Conservation (phyloP, 2,888 invertebrate genomes). For the Andrena flavipes region DNA sequence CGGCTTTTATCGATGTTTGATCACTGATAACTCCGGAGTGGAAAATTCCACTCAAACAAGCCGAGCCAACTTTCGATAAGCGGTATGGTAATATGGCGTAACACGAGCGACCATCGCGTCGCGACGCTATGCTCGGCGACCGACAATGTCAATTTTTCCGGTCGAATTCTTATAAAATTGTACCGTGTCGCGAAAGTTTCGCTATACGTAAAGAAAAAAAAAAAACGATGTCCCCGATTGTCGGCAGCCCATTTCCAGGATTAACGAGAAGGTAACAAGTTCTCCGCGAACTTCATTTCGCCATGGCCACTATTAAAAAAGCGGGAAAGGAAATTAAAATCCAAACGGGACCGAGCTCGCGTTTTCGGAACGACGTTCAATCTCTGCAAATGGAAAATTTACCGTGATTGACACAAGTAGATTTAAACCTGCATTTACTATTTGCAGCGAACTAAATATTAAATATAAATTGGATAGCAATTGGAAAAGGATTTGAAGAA, state of each 20-base stretch:
- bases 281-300: not conserved
- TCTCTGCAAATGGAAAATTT: constrained; percentile 22
- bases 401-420: not conserved
- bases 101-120: constrained; percentile 31
- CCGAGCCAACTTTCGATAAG: constrained; percentile 49
- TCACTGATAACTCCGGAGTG: constrained; percentile 72
- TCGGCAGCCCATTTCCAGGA: constrained; percentile 1
- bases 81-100: constrained; percentile 42
- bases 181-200: constrained; percentile 2
- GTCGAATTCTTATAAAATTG: constrained; percentile 34
- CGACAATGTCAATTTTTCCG: constrained; percentile 2
- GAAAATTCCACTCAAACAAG: constrained; percentile 68
- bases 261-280: constrained; percentile 8
- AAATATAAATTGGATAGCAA: not conserved
- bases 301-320: constrained; percentile 19
- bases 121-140: not conserved
- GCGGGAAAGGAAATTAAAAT: constrained; percentile 22
- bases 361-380: constrained; percentile 21
- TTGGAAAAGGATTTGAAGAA: too few species aligned
- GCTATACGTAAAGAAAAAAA: not conserved
- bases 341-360: constrained; percentile 23
- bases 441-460: constrained; percentile 6
- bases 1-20: constrained; percentile 77
- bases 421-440: constrained; percentile 19
- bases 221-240: not conserved